Percentiles rank a stretch among this genome's conserved stretches.
phyloP scores from a whole-genome alignment of 2,888 invertebrate species.

The Zygogramma bicolorata region DNA sequence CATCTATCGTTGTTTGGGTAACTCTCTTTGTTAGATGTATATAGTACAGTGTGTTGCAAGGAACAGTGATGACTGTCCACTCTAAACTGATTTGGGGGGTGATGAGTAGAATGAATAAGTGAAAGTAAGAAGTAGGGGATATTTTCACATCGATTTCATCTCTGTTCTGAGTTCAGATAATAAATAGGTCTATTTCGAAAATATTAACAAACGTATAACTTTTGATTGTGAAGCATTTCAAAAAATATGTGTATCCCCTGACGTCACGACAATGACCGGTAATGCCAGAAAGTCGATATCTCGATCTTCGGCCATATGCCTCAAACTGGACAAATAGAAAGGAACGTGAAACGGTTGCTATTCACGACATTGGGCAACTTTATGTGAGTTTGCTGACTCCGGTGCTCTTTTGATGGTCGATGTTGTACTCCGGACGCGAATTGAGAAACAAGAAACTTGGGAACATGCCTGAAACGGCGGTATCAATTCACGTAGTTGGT shows the following conservation, averaged over 20 bases:
- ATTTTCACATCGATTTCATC: too few species aligned
- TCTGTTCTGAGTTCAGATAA: too few species aligned
- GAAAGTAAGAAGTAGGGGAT: too few species aligned
- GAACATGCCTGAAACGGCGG: conserved; percentile 32
- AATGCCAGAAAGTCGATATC: conserved; percentile 13
- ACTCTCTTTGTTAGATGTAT: too few species aligned
- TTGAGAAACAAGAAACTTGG: conserved; percentile 40
- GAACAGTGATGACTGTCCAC: too few species aligned
- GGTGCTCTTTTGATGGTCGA: conserved; percentile 41
- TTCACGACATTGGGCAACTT: conserved; percentile 39
- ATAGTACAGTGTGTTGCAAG: too few species aligned
- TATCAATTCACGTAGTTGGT: conserved; percentile 35
- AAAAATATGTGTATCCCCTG: neutral
- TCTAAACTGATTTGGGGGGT: too few species aligned
- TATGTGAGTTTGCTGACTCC: conserved; percentile 26
- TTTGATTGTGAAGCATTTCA: neutral
- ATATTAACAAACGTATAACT: too few species aligned
- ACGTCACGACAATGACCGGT: neutral
- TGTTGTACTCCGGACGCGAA: conserved; percentile 37
- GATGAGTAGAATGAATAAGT: too few species aligned
- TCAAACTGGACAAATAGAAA: conserved; percentile 18
- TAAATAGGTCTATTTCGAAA: too few species aligned
- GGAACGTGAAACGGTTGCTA: conserved; percentile 30
- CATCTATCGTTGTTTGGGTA: too few species aligned
- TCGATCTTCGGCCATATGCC: neutral